These are phyloP conservation scores for Prietella phreatophila DNA, from an alignment of 2,113 vertebrate genomes.

Conservation along the genomic window DNA sequence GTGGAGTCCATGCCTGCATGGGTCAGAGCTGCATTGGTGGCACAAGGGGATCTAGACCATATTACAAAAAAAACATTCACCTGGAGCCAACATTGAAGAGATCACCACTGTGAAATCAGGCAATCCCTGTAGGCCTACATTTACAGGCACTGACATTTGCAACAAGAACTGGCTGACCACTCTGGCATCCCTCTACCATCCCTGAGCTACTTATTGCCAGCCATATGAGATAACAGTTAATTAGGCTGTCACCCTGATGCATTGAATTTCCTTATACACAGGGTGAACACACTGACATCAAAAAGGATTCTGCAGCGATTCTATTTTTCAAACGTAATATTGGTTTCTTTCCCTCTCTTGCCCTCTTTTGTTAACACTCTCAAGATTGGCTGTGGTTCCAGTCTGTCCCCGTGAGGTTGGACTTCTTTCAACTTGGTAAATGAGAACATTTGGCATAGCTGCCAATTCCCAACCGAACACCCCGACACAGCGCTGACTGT, in stretches of 20 bases:
- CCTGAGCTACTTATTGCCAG: slow-evolving; percentile 5
- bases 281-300: background rate
- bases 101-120: background rate
- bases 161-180: background rate
- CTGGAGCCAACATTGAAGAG: background rate
- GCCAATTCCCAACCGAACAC: background rate
- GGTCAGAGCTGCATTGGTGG: no score
- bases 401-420: background rate
- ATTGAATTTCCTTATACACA: background rate
- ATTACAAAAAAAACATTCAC: background rate
- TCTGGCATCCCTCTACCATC: background rate
- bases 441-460: background rate
- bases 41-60: no score
- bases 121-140: background rate
- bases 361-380: background rate
- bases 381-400: background rate
- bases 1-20: no score
- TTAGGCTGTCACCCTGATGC: background rate
- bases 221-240: background rate
- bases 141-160: slow-evolving; percentile 8
- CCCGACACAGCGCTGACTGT: background rate
- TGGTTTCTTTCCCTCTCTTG: background rate
- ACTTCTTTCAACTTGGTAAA: background rate
- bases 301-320: background rate
- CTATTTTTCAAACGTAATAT: background rate